phyloP scores from a whole-genome alignment of 1,140 invertebrate species.

The Euwallacea similis region DNA sequence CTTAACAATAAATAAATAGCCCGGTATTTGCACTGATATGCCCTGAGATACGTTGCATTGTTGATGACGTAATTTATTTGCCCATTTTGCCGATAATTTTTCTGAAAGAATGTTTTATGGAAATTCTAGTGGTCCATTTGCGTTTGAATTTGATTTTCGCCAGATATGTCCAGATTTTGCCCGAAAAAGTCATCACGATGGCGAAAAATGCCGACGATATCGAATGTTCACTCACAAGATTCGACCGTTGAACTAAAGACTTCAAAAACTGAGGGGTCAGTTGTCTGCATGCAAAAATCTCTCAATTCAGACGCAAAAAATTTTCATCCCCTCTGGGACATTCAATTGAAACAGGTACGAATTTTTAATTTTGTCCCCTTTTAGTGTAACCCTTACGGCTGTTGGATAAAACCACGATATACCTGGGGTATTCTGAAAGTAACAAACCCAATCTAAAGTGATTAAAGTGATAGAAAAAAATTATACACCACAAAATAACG shows the following conservation, averaged over 20 bases:
- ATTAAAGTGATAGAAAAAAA: too few relatives aligned
- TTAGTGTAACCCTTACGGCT: conserved; percentile 16
- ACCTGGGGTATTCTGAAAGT: too few relatives aligned
- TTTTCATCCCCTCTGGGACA: conserved; percentile 22
- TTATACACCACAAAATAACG: too few relatives aligned
- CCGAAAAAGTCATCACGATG: conserved; percentile 34
- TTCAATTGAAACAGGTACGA: conserved; percentile 39
- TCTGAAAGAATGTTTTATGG: conserved; percentile 6
- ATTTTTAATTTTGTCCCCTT: conserved; percentile 38
- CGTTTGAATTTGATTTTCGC: conserved; percentile 31
- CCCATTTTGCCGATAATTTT: conserved; percentile 14
- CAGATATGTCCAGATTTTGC: conserved; percentile 26
- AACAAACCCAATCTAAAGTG: too few relatives aligned
- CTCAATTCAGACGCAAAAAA: conserved; percentile 29
- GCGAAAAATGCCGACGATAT: conserved; percentile 5
- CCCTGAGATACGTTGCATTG: conserved; percentile 39
- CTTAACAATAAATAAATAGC: conserved; percentile 28
- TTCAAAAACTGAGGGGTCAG: conserved; percentile 26
- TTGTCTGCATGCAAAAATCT: conserved; percentile 32
- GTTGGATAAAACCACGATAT: neutral
- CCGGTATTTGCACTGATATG: conserved; percentile 39
- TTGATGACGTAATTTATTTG: conserved; percentile 27
- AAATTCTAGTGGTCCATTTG: conserved; percentile 7
- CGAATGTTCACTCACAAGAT: conserved; percentile 14
- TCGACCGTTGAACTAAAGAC: conserved; percentile 32